Conservation (phyloP, 2,113 vertebrate species). For the Delphinus delphis region DNA sequence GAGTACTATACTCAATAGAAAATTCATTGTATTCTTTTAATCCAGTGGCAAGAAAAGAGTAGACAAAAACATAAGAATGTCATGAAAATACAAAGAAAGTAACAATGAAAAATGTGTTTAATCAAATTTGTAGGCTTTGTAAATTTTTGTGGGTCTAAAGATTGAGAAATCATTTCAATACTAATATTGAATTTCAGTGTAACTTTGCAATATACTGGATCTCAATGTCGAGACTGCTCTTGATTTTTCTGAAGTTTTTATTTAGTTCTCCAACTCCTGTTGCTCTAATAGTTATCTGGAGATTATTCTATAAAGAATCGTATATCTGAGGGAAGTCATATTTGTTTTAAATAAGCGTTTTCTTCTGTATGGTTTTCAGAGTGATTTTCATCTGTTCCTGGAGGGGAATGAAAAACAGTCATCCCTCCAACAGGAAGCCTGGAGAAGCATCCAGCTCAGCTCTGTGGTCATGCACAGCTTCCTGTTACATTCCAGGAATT, state of each 20-base stretch:
- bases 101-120: not conserved
- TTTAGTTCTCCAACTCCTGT: not conserved
- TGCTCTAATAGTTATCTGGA: not conserved
- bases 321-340: not conserved
- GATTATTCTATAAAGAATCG: not conserved
- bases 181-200: not conserved
- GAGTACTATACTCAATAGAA: not conserved
- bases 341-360: constrained; percentile 38
- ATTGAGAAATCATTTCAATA: not conserved
- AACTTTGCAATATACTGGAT: not conserved
- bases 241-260: not conserved
- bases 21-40: constrained; percentile 3
- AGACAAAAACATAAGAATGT: not conserved
- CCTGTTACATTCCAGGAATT: constrained; percentile 69
- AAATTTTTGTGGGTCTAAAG: not conserved
- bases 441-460: constrained; percentile 65
- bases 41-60: not conserved
- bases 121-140: not conserved
- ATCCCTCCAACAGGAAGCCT: constrained; percentile 74
- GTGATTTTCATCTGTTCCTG: constrained; percentile 60
- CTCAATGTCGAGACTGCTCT: not conserved
- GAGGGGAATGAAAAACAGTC: constrained; percentile 58
- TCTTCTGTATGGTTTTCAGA: constrained; percentile 57
- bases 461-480: constrained; percentile 51
- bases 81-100: not conserved